A percentile compares a stretch with the other conserved stretches of the same genome.
Evolutionary conservation across 2,113 vertebrate genomes (phyloP).

Genomic region (Apodemus speciosus): DNA sequence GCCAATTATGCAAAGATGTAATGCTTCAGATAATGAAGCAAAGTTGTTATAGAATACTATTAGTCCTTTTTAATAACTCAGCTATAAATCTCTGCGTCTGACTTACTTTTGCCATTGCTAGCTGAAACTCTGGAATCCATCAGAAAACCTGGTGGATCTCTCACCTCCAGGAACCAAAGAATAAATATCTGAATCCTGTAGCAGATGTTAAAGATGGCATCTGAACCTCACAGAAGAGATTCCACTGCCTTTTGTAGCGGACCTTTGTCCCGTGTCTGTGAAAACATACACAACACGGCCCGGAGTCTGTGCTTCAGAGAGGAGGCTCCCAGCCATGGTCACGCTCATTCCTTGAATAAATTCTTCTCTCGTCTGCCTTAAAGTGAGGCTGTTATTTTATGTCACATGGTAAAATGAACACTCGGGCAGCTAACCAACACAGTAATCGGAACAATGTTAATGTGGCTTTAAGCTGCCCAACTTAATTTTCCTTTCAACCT

Average conservation of each 20-base stretch:
- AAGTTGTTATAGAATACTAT: not conserved
- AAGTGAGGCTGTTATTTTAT: not conserved
- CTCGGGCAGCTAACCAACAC: not conserved
- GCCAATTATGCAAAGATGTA: not conserved
- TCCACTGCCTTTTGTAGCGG: too few relatives aligned
- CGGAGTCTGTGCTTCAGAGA: not conserved
- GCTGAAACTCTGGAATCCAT: not conserved
- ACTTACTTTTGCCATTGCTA: not conserved
- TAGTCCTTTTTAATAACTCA: not conserved
- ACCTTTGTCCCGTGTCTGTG: not conserved
- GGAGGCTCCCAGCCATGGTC: not conserved
- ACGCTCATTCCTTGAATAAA: not conserved
- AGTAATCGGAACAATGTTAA: not conserved
- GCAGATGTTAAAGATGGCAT: not conserved
- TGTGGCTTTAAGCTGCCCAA: accelerated
- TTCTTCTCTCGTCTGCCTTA: not conserved
- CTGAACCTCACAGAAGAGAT: not conserved
- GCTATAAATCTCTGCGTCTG: not conserved
- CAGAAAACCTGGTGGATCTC: not conserved
- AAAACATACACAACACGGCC: not conserved
- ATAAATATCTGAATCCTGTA: not conserved
- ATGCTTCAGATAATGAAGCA: not conserved
- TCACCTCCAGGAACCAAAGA: not conserved
- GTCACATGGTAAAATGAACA: not conserved
- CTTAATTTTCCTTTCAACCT: not conserved